phyloP scores from a whole-genome alignment of 2,888 invertebrate species.

The Philopedon plagiatum region DNA sequence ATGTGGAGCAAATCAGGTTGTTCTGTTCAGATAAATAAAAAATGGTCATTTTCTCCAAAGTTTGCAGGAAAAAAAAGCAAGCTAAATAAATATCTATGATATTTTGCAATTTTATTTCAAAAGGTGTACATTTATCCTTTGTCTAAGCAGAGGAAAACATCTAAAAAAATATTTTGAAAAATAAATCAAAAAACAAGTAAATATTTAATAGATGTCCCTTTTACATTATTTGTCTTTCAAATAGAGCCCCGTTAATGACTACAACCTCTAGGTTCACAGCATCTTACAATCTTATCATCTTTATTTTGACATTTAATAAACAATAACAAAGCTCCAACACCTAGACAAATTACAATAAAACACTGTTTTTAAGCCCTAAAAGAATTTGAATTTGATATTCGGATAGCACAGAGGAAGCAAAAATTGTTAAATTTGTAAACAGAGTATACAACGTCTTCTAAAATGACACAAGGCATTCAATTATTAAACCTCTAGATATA shows the following conservation, averaged over 20 bases:
- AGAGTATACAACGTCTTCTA: slow-evolving; percentile 20
- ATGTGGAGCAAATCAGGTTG: too few relatives aligned
- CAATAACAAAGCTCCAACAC: slow-evolving; percentile 40
- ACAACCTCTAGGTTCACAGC: slow-evolving; percentile 19
- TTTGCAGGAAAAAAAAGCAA: too few relatives aligned
- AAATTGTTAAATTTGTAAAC: slow-evolving; percentile 11
- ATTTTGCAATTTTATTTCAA: too few relatives aligned
- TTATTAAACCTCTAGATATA: slow-evolving; percentile 8
- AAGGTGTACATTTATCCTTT: too few relatives aligned
- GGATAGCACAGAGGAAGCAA: neutral
- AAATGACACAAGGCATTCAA: slow-evolving; percentile 34
- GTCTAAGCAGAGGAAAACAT: too few relatives aligned
- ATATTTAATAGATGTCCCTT: too few relatives aligned
- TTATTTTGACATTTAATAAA: slow-evolving; percentile 47
- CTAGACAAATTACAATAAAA: neutral
- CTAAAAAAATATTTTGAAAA: too few relatives aligned
- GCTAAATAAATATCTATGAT: too few relatives aligned
- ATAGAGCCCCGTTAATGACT: neutral
- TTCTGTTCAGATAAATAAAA: too few relatives aligned
- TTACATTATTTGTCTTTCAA: too few relatives aligned
- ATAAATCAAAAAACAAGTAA: too few relatives aligned
- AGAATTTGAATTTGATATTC: neutral
- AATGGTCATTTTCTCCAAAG: too few relatives aligned
- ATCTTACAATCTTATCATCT: slow-evolving; percentile 17
- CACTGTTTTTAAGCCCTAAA: neutral